These are phyloP conservation scores for Ibycter americanus DNA, from an alignment of 2,797 vertebrate genomes.

Conservation along the genomic window DNA sequence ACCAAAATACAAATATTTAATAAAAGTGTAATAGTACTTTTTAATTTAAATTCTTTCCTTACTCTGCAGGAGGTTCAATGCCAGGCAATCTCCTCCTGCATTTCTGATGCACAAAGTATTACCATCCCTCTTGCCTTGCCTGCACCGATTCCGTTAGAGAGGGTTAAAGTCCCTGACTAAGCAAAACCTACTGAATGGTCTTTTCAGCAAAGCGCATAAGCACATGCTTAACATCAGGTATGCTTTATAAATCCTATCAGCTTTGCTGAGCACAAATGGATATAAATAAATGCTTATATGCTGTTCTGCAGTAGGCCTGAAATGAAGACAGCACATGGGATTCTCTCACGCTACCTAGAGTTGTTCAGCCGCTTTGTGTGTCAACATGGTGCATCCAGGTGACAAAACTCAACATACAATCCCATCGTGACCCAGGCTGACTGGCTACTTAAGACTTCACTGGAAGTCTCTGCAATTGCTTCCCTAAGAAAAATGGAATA, in stretches of 20 bases:
- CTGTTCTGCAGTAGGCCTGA: not conserved
- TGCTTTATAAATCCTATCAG: not conserved
- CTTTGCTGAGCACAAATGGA: not conserved
- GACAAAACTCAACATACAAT: not conserved
- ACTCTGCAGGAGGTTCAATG: not conserved
- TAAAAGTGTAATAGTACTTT: not conserved
- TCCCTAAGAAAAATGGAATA: not conserved
- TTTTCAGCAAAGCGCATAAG: not conserved
- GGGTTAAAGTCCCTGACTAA: not conserved
- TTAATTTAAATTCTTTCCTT: not conserved
- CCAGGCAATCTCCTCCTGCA: not conserved
- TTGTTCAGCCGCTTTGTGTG: not conserved
- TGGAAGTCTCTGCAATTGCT: not conserved
- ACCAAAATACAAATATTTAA: not conserved
- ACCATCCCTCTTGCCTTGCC: not conserved
- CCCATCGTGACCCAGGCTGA: not conserved
- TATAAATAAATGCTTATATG: not conserved
- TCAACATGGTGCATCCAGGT: not conserved
- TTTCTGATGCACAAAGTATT: not conserved
- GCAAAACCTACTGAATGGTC: not conserved
- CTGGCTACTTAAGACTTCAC: not conserved
- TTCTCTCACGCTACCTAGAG: not conserved
- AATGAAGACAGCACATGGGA: not conserved
- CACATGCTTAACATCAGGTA: not conserved
- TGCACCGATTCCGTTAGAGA: not conserved